Base-by-base conservation (phyloP, 37 sponge, comb jelly and placozoan genomes). In the Tethya wilhelma region DNA sequence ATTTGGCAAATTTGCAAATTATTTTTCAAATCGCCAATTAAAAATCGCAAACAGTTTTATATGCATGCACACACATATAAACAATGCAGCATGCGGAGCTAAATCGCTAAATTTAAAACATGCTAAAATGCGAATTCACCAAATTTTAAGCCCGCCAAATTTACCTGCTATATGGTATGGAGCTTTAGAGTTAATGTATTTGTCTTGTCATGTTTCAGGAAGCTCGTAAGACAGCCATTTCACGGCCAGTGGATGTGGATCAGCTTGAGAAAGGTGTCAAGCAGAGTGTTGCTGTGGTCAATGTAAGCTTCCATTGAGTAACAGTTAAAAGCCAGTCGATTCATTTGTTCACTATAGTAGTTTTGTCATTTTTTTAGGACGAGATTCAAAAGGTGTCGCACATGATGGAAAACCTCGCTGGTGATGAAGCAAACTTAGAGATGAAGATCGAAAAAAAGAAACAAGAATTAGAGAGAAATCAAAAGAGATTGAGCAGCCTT, bases 371-470 rank as follows among this genome's bases (percentile, higher is more conserved):
- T 22, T 31, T 28, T 2, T 69, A 97, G 93, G 64, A 68, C 36
- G 89, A 96, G 78, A 89, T 92, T 8, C 81, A 87, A 41, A 60
- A 79, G n/a, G 90, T 91, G 69, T 79, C 87, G 14, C 69, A 85
- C 30, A 91, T 68, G 71, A 38, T 98, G 44, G 95, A 96, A 30
- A 93, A 98, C 72, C 44, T 86, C 44, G 99, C 96, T 22, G 73
- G 89, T 44, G 99, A 98, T 81, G 96, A 98, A 38, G 93, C 94
- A 0, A 94, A 86, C 64, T 77, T 98, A 38, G 92, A 86, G 60
- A 82, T 90, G 4, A 98, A 96, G 89, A 98, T 98, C 44, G 95
- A 96, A 72, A 96, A 96, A 72, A 98, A 94, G 73, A 88, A 89
- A 80, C 85, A 86, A 67, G 99, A 98, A 66, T 77, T 98, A 71